Conservation (phyloP, 2,113 vertebrate genomes). For the Hippocampus comes region DNA sequence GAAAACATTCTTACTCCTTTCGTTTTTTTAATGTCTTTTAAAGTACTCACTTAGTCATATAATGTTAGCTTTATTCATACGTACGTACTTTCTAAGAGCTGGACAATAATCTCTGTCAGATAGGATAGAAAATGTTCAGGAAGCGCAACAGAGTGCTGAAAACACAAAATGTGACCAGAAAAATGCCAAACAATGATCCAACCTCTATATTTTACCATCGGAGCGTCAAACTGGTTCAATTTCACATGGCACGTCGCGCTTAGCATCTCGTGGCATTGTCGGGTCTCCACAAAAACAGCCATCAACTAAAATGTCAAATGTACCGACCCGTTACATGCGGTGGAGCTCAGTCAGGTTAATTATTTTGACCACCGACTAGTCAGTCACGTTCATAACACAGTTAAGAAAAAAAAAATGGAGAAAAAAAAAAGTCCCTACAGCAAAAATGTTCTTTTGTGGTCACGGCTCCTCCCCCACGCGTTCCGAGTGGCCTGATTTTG, state of each 20-base stretch:
- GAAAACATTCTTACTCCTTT: too few relatives aligned
- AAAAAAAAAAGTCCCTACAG: conserved; percentile 78
- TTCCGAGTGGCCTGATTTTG: conserved; percentile 76
- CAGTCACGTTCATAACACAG: conserved; percentile 22
- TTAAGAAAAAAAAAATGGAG: conserved; percentile 14
- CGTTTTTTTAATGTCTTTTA: background rate
- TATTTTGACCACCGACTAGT: background rate
- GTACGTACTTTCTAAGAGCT: background rate
- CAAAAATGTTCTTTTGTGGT: conserved; percentile 67
- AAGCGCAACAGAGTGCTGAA: background rate
- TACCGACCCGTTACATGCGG: background rate
- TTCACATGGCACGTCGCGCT: background rate
- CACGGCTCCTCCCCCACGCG: conserved; percentile 42
- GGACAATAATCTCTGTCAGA: background rate
- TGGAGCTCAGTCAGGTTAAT: background rate
- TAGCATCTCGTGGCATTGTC: background rate
- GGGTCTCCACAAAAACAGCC: too few relatives aligned
- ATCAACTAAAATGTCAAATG: background rate
- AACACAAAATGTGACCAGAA: background rate
- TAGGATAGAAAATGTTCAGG: background rate
- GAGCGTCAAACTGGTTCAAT: background rate
- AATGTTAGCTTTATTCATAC: too few relatives aligned
- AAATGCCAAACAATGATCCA: background rate
- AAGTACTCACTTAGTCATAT: background rate
- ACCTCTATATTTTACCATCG: background rate